phyloP scores from a whole-genome alignment of 2,888 invertebrate species.

The Callyntrura guangdongensis region DNA sequence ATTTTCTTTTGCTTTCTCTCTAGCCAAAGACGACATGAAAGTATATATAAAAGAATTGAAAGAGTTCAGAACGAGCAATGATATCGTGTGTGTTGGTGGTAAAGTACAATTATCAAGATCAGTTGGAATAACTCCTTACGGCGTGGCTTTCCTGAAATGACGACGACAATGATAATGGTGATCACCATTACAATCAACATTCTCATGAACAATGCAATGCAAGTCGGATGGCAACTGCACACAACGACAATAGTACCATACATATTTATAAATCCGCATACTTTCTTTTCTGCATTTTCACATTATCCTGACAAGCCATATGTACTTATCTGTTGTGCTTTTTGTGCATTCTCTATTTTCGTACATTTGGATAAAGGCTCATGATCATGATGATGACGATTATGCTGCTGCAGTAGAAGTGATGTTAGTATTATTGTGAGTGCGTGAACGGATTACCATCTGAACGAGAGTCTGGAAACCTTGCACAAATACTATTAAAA shows the following conservation, averaged over 20 bases:
- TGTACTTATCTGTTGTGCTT: neutral
- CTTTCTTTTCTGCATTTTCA: neutral
- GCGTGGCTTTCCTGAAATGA: slow-evolving; percentile 1
- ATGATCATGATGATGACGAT: slow-evolving; percentile 10
- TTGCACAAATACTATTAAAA: neutral
- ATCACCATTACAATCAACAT: slow-evolving; percentile 50
- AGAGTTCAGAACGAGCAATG: slow-evolving; percentile 14
- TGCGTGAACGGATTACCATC: slow-evolving; percentile 65
- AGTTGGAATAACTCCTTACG: neutral
- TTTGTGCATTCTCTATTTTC: slow-evolving; percentile 18
- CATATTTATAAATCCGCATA: neutral
- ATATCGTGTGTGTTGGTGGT: neutral
- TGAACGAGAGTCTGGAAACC: slow-evolving; percentile 3
- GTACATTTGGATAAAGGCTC: neutral
- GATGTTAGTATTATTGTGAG: slow-evolving; percentile 36
- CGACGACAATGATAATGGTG: neutral
- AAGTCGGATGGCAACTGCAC: slow-evolving; percentile 45
- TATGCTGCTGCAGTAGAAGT: neutral
- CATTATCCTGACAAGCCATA: too few species aligned
- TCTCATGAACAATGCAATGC: slow-evolving; percentile 24
- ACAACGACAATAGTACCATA: neutral
- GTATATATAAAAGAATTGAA: neutral
- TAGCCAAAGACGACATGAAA: neutral
- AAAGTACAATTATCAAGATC: slow-evolving; percentile 3
- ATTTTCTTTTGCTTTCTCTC: neutral